Evolutionary conservation across 2,888 invertebrate species (phyloP).

Genomic region (Agrenia bidenticulata): DNA sequence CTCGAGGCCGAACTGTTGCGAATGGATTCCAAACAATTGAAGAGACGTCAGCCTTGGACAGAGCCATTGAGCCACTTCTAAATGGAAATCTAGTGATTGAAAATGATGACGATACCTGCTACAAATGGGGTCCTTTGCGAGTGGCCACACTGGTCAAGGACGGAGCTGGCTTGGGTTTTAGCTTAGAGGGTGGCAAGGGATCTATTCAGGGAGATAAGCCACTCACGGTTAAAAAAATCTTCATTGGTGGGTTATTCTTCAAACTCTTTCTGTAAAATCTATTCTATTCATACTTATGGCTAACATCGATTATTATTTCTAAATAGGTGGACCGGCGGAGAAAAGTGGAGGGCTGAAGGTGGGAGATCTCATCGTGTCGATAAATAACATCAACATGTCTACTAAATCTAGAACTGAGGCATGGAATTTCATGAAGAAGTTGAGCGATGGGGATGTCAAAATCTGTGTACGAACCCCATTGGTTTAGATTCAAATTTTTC

Average conservation of each 20-base stretch:
- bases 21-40: conserved; percentile 54
- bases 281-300: conserved; percentile 7
- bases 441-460: conserved; percentile 79
- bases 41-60: conserved; percentile 51
- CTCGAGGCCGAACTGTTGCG: conserved; percentile 60
- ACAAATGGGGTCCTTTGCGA: conserved; percentile 62
- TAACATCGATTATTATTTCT: conserved; percentile 22
- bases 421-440: conserved; percentile 87
- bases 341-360: conserved; percentile 78
- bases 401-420: conserved; percentile 89
- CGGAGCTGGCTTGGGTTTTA: conserved; percentile 89
- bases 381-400: conserved; percentile 77
- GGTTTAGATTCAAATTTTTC: too few relatives aligned
- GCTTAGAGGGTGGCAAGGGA: conserved; percentile 89
- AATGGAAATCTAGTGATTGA: conserved; percentile 41
- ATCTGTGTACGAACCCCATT: conserved; percentile 62
- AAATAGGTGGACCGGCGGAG: conserved; percentile 85
- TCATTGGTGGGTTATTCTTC: conserved; percentile 70
- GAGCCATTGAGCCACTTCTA: conserved; percentile 49
- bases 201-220: conserved; percentile 87
- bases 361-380: conserved; percentile 82
- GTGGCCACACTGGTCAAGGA: conserved; percentile 66
- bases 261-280: conserved; percentile 6
- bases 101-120: conserved; percentile 47
- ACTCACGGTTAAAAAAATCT: conserved; percentile 86